Base-by-base conservation (phyloP, 2,797 vertebrate genomes). In the Danio jaintianensis region DNA sequence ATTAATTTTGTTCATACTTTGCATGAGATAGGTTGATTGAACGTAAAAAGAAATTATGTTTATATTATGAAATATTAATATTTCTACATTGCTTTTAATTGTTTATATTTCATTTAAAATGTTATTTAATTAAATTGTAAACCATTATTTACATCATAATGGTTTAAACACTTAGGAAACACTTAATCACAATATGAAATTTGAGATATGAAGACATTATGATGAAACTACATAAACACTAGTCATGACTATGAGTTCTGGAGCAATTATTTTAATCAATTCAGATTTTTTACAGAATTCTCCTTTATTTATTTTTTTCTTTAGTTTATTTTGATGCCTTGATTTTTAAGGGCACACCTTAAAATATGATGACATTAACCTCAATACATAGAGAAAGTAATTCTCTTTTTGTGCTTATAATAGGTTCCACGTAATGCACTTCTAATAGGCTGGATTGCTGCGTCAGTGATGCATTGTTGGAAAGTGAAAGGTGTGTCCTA, bases 401-500 rank as follows among this genome's bases (percentile, higher is more conserved):
- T 20, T 75, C 9, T 70, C 56, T 29, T 50, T 79, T 47, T 78
- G 69, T 79, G 36, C 68, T 78, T 67, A 47, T 82, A 84, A 87
- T 84, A 84, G 66, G 48, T 78, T 42, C 61, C 56, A 79, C 29
- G 12, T 56, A 74, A 75, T 69, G 55, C 29, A n/a, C 53, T 18
- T 77, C 72, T 61, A 52, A 68, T 22, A 63, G 18, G 70, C 9
- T 64, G 29, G 40, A 50, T 42, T 55, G 38, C 66, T 80, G 59
- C 78, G 79, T 91, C 87, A 91, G n/a, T 78, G 38, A 76, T 82
- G 84, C 82, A 86, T 88, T 86, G 79, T 85, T 59, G 74, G 64
- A 85, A 73, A 63, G 43, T 11, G 29, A 83, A 83, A 89, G 91
- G 92, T 89, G 90, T 93, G 92, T 86, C 89, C 8, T 58, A 73